Evolutionary conservation across 2,888 invertebrate genomes (phyloP), one percentile per base, ranked within the genome.

Genomic region (Thymelicus acteon): DNA sequence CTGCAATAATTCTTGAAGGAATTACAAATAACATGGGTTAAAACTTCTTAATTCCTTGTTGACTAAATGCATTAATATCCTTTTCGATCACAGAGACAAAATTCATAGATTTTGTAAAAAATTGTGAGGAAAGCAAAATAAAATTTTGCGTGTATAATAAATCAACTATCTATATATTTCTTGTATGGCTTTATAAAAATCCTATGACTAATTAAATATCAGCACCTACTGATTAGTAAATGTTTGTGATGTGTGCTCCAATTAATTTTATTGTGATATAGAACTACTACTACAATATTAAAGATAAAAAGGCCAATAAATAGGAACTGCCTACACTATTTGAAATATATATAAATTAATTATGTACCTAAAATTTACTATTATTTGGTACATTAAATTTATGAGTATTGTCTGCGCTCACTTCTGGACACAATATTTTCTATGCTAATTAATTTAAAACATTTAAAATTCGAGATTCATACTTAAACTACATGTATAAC

Each of bases 371-470:
- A 40, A 2, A 39, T 63, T 39, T 24, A 37, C n/a, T 54, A 52
- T 19, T 24, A 47, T 7, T 66, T 47, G n/a, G 40, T 62, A 68
- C 52, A 47, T 57, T 37, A 37, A 57, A 69, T 63, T 48, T n/a
- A 57, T 62, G 37, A 44, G 57, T 69, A 69, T 69, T 69, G 62
- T 69, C 68, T 63, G 62, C 48, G 48, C 39, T 63, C 54, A 40
- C 57, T 57, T 58, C 57, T 57, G 48, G 61, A 49, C 37, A 54
- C 57, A 37, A 57, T 54, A 12, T 54, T 8, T 54, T 54, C 54
- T 54, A 54, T 54, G 54, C 54, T 54, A 54, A 54, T 24, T 24
- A 10, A 24, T 54, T 54, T 54, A 12, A 44, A 24, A 54, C 10
- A 24, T 24, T 54, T 24, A 54, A 52, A 54, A 54, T 54, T 54